Conservation (phyloP, 1,140 invertebrate species). For the Nasonia longicornis region DNA sequence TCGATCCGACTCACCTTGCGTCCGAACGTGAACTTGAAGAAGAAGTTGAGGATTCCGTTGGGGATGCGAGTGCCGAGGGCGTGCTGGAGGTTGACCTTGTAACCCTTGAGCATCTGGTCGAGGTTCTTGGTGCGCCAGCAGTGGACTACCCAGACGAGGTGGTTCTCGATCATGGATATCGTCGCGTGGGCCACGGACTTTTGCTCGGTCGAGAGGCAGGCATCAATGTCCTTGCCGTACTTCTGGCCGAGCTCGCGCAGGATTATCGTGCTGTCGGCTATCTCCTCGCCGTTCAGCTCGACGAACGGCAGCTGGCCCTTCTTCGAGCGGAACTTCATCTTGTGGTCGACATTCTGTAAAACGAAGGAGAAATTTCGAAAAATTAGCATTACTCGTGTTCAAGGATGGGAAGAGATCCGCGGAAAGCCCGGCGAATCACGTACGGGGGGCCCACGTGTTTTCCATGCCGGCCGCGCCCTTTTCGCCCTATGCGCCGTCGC, state of each 20-base stretch:
- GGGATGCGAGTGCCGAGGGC: slow-evolving; percentile 87
- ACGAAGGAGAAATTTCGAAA: slow-evolving; percentile 14
- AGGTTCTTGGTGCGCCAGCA: slow-evolving; percentile 91
- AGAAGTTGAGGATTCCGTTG: slow-evolving; percentile 89
- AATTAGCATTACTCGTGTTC: too few relatives aligned
- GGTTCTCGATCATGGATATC: slow-evolving; percentile 95
- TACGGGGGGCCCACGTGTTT: slow-evolving; percentile 15
- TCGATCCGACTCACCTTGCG: slow-evolving; percentile 77
- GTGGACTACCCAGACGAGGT: slow-evolving; percentile 88
- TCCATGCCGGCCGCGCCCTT: neutral
- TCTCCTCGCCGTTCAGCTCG: slow-evolving; percentile 93
- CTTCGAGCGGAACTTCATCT: slow-evolving; percentile 92
- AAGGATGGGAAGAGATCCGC: neutral
- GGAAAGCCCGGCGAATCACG: neutral
- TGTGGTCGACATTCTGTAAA: slow-evolving; percentile 92
- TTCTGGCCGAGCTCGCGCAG: slow-evolving; percentile 86
- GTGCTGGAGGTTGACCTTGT: slow-evolving; percentile 91
- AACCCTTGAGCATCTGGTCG: slow-evolving; percentile 86
- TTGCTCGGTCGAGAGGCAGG: slow-evolving; percentile 83
- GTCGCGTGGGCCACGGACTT: slow-evolving; percentile 90
- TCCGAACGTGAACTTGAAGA: slow-evolving; percentile 89
- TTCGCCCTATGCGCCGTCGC: neutral
- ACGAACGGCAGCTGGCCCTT: slow-evolving; percentile 94
- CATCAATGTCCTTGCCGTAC: slow-evolving; percentile 87
- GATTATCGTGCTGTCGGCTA: slow-evolving; percentile 90